phyloP scores from a whole-genome alignment of 2,888 invertebrate genomes.

The Drosophila paucipuncta region DNA sequence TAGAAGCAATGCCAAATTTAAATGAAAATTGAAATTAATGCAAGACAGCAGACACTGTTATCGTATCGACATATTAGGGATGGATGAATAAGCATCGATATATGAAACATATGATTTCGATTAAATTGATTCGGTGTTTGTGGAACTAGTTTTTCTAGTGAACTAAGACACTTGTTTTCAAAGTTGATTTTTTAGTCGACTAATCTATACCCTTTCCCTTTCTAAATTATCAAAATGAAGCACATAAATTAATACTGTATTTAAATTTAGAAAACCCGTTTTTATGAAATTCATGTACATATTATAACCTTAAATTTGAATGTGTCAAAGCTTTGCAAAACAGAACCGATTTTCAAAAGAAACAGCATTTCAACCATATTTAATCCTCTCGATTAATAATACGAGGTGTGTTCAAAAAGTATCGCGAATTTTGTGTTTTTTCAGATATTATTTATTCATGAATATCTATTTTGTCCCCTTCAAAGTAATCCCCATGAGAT shows the following conservation, averaged over 20 bases:
- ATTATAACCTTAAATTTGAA: background rate
- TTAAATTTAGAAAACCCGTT: background rate
- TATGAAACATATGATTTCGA: background rate
- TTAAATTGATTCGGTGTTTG: background rate
- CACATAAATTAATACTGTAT: too few species aligned
- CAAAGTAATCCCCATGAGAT: too few species aligned
- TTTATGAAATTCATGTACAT: background rate
- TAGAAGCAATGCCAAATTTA: constrained; percentile 18
- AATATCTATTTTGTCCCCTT: too few species aligned
- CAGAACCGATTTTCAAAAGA: background rate
- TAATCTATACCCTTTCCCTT: background rate
- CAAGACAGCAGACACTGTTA: constrained; percentile 18
- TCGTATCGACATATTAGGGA: constrained; percentile 19
- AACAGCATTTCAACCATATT: background rate
- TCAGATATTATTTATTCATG: too few species aligned
- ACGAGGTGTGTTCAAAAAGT: too few species aligned
- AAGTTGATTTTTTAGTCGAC: background rate
- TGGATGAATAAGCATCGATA: constrained; percentile 22
- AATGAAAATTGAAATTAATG: constrained; percentile 38
- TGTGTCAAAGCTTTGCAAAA: background rate
- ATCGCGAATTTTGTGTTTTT: too few species aligned
- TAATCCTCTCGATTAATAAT: background rate
- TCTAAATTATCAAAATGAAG: background rate
- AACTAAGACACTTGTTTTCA: background rate
- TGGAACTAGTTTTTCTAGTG: background rate